Percentiles rank a stretch among this genome's conserved stretches.
Conservation (phyloP, 1,140 invertebrate genomes). For the Neodiprion virginianus region DNA sequence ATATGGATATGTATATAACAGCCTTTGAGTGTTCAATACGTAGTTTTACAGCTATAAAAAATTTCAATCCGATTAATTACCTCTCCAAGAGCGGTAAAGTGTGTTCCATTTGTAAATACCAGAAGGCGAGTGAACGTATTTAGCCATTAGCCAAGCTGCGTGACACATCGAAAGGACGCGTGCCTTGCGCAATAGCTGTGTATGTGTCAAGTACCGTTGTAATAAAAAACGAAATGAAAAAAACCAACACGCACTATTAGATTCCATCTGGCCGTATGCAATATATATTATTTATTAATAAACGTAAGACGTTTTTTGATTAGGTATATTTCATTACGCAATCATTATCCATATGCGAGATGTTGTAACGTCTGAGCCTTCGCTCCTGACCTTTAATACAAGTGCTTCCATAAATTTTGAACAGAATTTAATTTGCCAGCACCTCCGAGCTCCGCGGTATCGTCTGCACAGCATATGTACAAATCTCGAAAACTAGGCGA, state of each 20-base stretch:
- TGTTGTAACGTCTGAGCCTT: background rate
- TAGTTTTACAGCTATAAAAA: background rate
- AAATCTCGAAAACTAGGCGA: too few species aligned
- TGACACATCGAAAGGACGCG: background rate
- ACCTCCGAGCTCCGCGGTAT: too few species aligned
- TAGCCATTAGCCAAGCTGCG: background rate
- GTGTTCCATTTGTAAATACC: slow-evolving; percentile 1
- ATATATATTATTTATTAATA: background rate
- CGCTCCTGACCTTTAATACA: background rate
- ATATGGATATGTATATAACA: too few species aligned
- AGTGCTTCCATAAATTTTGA: background rate
- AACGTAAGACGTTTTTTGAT: background rate
- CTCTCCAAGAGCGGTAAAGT: background rate
- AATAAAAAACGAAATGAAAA: too few species aligned
- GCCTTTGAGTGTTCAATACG: background rate
- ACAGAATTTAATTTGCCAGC: background rate
- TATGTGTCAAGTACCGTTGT: background rate
- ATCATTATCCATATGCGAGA: background rate
- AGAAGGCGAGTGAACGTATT: background rate
- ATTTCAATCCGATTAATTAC: background rate
- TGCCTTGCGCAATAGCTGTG: background rate
- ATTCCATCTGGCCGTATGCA: background rate
- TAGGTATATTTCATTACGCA: background rate
- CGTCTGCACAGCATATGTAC: too few species aligned
- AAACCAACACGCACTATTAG: too few species aligned